These are phyloP conservation scores for Apostichopus parvimensis DNA, from an alignment of 35 echinoderm and acorn worm species.

Conservation along the genomic window DNA sequence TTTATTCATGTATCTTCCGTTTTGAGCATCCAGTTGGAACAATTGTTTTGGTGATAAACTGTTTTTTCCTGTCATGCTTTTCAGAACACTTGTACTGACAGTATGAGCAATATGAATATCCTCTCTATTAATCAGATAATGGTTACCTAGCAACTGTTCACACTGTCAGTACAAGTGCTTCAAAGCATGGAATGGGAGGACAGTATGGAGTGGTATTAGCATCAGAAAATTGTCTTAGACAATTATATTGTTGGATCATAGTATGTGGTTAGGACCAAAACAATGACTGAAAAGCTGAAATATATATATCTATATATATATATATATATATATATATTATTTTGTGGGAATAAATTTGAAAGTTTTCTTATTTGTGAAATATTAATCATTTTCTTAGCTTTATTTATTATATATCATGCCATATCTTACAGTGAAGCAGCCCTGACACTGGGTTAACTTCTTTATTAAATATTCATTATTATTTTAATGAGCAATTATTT, in stretches of 20 bases:
- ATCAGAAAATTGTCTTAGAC: too few relatives aligned
- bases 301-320: not conserved
- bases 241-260: too few relatives aligned
- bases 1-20: not conserved
- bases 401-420: not conserved
- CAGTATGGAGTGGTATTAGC: too few relatives aligned
- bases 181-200: too few relatives aligned
- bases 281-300: not conserved
- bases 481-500: conserved; percentile 2
- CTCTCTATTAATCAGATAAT: not conserved
- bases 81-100: too few relatives aligned
- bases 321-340: not conserved
- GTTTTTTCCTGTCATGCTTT: too few relatives aligned
- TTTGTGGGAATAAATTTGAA: not conserved
- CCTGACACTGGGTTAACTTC: not conserved
- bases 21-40: not conserved
- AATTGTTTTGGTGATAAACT: too few relatives aligned
- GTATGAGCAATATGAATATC: not conserved
- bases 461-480: not conserved
- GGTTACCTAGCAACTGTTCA: not conserved
- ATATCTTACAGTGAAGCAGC: not conserved
- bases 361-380: too few relatives aligned
- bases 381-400: not conserved
- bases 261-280: conserved; percentile 3
- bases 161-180: too few relatives aligned